Evolutionary conservation across 2,888 invertebrate genomes (phyloP).

Genomic region (Parthenolecanium corni): DNA sequence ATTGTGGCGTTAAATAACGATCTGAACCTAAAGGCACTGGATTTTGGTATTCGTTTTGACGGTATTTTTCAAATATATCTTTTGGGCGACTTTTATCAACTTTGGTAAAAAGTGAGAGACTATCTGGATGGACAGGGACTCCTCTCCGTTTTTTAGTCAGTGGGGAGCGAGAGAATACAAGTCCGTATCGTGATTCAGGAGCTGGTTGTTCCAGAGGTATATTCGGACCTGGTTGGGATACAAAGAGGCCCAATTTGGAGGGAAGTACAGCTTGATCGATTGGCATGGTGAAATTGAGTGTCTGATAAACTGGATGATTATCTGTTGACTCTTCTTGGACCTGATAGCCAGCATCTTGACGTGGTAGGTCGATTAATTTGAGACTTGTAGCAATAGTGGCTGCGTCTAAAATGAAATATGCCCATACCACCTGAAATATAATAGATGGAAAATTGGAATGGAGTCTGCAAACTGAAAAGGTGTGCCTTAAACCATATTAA

Average conservation of each 20-base stretch:
- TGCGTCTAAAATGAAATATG: slow-evolving; percentile 17
- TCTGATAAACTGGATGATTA: neutral
- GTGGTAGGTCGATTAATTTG: slow-evolving; percentile 1
- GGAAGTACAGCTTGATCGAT: neutral
- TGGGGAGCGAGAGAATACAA: neutral
- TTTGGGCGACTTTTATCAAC: neutral
- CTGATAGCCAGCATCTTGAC: neutral
- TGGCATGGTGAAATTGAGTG: neutral
- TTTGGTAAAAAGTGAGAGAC: slow-evolving; percentile 5
- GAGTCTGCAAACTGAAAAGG: no score
- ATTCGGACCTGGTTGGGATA: slow-evolving; percentile 1
- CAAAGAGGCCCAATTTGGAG: slow-evolving; percentile 1
- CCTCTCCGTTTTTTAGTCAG: slow-evolving; percentile 1
- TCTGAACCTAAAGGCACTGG: neutral
- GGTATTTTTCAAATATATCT: neutral
- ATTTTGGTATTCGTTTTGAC: neutral
- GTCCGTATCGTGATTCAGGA: neutral
- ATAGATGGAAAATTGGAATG: neutral
- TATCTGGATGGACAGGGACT: neutral
- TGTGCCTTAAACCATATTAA: no score
- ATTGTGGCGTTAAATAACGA: slow-evolving; percentile 5
- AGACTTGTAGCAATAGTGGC: slow-evolving; percentile 5
- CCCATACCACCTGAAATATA: slow-evolving; percentile 19
- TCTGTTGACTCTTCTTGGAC: neutral
- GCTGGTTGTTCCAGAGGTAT: neutral